These are phyloP conservation scores for Holocentrus rufus DNA, from an alignment of 2,797 vertebrate genomes.

Conservation along the genomic window DNA sequence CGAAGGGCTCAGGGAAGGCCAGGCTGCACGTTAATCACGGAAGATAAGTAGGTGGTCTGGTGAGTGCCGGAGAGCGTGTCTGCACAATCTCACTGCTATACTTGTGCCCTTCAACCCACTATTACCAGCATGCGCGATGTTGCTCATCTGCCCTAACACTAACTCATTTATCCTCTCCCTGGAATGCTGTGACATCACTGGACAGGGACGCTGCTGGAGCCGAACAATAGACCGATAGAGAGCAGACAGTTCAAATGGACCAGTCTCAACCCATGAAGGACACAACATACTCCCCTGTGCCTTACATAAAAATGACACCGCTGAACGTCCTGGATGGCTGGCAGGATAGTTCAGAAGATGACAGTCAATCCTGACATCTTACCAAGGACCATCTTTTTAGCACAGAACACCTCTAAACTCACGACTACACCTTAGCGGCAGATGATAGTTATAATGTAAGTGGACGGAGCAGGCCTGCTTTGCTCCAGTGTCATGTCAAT, in stretches of 20 bases:
- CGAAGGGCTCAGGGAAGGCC: conserved; percentile 10
- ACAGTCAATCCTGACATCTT: conserved; percentile 44
- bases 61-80: conserved; percentile 34
- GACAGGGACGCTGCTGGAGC: conserved; percentile 70
- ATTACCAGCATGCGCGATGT: conserved; percentile 69
- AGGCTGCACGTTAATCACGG: not conserved
- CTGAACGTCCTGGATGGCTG: conserved; percentile 45
- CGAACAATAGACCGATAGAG: conserved; percentile 83
- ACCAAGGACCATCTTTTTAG: conserved; percentile 7
- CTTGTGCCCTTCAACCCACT: conserved; percentile 72
- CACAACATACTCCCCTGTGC: conserved; percentile 63
- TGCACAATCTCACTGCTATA: conserved; percentile 59
- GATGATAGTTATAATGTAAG: not conserved
- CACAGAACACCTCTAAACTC: conserved; percentile 11
- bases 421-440: not conserved
- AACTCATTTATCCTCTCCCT: conserved; percentile 81
- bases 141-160: conserved; percentile 81
- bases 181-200: conserved; percentile 84
- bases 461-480: not conserved
- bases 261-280: conserved; percentile 69
- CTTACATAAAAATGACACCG: conserved; percentile 48
- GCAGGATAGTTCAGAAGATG: not conserved
- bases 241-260: conserved; percentile 79
- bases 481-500: not conserved
- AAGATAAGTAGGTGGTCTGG: conserved; percentile 36